Base-by-base conservation (phyloP, 2,113 vertebrate species). In the Antechinus flavipes region DNA sequence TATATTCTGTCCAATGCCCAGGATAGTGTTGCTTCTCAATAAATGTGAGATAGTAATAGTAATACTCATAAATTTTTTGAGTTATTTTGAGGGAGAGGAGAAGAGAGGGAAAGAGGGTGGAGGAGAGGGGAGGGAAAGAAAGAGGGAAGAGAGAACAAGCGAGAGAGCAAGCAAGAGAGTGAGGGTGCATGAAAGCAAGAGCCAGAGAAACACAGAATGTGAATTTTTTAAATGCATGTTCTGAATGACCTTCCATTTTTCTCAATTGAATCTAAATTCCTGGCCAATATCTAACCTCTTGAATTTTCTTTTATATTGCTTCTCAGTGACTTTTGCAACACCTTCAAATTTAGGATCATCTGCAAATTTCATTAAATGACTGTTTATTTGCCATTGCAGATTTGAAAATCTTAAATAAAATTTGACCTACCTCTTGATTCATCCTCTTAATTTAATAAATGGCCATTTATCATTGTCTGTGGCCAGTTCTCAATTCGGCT, bases 401-500 rank as follows among this genome's bases (percentile, higher is more conserved):
- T 93, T 61, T 89, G 27, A 92, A 95, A 95, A 94, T n/a, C 2
- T 89, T 35, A 93, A 91, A 91, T 91, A 61, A 96, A 94, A 84
- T 56, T 90, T 4, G 52, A 68, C 90, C 61, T 96, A n/a, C 52
- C 68, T 54, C 89, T 46, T 35, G 61, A 11, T 93, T 53, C 3
- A 47, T 58, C 1, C 27, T 2, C 16, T 95, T 68, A 54, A 92
- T 89, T 96, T 47, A 84, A 58, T 54, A 54, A 53, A 49, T 92
- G 56, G 47, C 25, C 47, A 90, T 90, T 90, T 14, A 90, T 90
- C 90, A 90, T 47, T 52, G 90, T 90, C 27, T 27, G 12, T 90
- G 49, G 7, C 0, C 50, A 52, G 46, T 96, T 95, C 92, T 93
- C 68, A 92, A 42, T 47, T 19, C 22, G 49, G 24, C 42, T 61